Evolutionary conservation across 2,888 invertebrate species (phyloP), one percentile per base, ranked within the genome.

Genomic region (Heliothis peltigera): DNA sequence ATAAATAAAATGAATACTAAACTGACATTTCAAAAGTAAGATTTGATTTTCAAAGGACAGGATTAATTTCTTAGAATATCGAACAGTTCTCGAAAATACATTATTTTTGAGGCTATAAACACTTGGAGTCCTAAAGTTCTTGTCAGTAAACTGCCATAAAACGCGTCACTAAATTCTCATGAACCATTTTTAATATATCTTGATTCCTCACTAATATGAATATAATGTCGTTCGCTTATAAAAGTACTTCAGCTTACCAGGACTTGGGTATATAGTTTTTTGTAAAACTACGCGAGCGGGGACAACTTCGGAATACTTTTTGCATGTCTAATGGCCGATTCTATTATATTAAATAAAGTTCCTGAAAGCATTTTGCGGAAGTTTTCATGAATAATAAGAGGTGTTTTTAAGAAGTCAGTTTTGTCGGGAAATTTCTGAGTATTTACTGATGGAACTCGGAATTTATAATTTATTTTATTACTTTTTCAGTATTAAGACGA

Each of bases 341-440:
- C 75, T 61, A 67, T 77, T 77, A 70, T 71, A 74, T 72, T 65
- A 46, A 70, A 76, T 78, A 61, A 75, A 79, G 52, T 80, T 75
- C 67, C 35, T 60, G 67, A 72, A 70, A 68, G 61, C 58, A 72
- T 77, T 77, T 59, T 70, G 59, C 53, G 7, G 65, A 77, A 80
- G 65, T 75, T 77, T 70, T 62, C 60, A 57, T 58, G 69, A 75
- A 75, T 65, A 71, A 51, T 62, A 58, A 51, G 55, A 56, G 18
- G 44, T 64, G 46, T 56, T 73, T 68, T 75, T 58, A 61, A 73
- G 57, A 25, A 69, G 52, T 63, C 35, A 12, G 55, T 70, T 70
- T 47, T 48, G 56, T 47, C 5, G n/a, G 28, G 15, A 51, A 43
- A 48, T 7, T 59, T 56, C 19, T 47, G 28, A 15, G 42, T 43